Evolutionary conservation across 2,113 vertebrate species (phyloP), one percentile per base, ranked within the genome.

Genomic region (Gopherus evgoodei): DNA sequence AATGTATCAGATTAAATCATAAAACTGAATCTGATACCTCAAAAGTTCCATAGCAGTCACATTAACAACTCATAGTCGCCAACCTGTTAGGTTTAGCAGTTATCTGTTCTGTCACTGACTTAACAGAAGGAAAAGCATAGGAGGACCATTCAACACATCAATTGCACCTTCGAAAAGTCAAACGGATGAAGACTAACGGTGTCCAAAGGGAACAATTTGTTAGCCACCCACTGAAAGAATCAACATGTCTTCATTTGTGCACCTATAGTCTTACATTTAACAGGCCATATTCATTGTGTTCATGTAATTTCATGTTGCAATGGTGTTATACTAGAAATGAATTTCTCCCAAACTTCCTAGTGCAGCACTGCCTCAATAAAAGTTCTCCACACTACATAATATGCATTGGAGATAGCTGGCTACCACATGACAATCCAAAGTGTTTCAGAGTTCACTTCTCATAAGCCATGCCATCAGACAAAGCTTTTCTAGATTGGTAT

Each of bases 381-480:
- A 56, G 24, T 56, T 56, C 54, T 56, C 54, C 57, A 59, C 57
- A 59, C 27, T 59, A 31, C 11, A 29, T 59, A 14, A 29, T 59
- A 31, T 59, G 57, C 57, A 12, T 59, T 59, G 57, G 57, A 11
- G 11, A 59, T 31, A 59, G 27, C 54, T 56, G 54, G 49, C 52
- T 91, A 62, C 88, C 93, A 53, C 85, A 93, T 91, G 90, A n/a
- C 72, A 88, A 84, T 69, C n/a, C 44, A 53, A 57, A 78, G 49
- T 72, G 31, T 38, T 72, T 72, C n/a, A 54, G 93, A 88, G 62
- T 1, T 57, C 21, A 82, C 72, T 75, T 95, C 91, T 94, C 89
- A 94, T 50, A 62, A 72, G 57, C 62, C 2, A 22, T 53, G 52
- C 35, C 56, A 88, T 16, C 7, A 38, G 29, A 35, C 56, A 83